Evolutionary conservation across 2,113 vertebrate genomes (phyloP).

Genomic region (Psammodynastes pulverulentus): DNA sequence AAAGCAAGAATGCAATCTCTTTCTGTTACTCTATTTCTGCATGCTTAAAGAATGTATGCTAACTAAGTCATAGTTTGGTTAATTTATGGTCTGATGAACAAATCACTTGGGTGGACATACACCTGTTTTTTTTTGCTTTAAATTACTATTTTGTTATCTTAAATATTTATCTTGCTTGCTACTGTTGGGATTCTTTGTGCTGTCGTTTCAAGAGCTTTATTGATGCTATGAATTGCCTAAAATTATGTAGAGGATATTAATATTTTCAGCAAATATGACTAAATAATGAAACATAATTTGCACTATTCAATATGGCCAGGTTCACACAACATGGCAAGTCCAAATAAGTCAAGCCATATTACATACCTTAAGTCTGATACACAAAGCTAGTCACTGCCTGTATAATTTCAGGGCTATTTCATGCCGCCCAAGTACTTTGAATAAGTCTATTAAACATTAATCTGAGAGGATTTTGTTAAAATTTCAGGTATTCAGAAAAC

Average conservation of each 20-base stretch:
- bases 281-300: not conserved
- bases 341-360: not conserved
- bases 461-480: not conserved
- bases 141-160: not conserved
- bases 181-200: not conserved
- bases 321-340: not conserved
- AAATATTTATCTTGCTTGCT: not conserved
- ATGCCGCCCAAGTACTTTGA: not conserved
- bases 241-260: not conserved
- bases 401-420: not conserved
- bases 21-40: not conserved
- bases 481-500: not conserved
- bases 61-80: not conserved
- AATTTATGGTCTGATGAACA: not conserved
- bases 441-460: not conserved
- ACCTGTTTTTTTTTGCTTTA: not conserved
- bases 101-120: not conserved
- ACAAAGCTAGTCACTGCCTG: not conserved
- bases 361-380: not conserved
- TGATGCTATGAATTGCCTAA: not conserved
- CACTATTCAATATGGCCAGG: not conserved
- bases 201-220: not conserved
- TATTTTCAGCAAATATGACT: not conserved
- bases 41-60: not conserved
- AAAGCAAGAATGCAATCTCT: not conserved